phyloP scores from a whole-genome alignment of 2,797 vertebrate genomes.

The Bufotes viridis region DNA sequence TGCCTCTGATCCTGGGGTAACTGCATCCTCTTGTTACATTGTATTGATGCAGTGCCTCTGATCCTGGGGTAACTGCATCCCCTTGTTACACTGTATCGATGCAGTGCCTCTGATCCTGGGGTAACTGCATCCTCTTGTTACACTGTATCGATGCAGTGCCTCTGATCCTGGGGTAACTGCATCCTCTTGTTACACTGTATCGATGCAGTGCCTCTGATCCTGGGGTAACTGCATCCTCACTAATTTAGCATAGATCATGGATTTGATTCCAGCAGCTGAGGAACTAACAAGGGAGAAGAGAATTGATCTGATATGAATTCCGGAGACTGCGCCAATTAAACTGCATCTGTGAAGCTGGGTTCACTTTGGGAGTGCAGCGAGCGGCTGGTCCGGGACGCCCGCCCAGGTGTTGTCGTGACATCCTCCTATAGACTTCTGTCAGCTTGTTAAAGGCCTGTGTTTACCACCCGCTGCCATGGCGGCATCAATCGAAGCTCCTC shows the following conservation, averaged over 20 bases:
- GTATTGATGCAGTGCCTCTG: neutral
- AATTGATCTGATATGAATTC: conserved; percentile 10
- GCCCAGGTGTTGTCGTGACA: conserved; percentile 24
- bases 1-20: neutral
- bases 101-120: neutral
- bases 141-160: neutral
- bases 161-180: neutral
- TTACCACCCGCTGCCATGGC: conserved; percentile 40
- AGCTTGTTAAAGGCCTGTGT: conserved; percentile 51
- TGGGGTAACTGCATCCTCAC: neutral
- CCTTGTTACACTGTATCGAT: neutral
- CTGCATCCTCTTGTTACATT: neutral
- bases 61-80: neutral
- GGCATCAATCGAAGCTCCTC: conserved; percentile 48
- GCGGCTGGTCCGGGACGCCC: neutral
- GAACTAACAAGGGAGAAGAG: neutral
- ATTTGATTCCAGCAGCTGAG: neutral
- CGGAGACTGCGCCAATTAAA: conserved; percentile 15
- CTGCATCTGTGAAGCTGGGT: neutral
- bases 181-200: neutral
- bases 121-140: neutral
- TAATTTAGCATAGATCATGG: neutral
- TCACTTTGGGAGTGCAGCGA: neutral
- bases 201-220: neutral
- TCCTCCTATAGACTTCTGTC: conserved; percentile 7